Base-by-base conservation (phyloP, 2,888 invertebrate species). In the Netelia melanura region DNA sequence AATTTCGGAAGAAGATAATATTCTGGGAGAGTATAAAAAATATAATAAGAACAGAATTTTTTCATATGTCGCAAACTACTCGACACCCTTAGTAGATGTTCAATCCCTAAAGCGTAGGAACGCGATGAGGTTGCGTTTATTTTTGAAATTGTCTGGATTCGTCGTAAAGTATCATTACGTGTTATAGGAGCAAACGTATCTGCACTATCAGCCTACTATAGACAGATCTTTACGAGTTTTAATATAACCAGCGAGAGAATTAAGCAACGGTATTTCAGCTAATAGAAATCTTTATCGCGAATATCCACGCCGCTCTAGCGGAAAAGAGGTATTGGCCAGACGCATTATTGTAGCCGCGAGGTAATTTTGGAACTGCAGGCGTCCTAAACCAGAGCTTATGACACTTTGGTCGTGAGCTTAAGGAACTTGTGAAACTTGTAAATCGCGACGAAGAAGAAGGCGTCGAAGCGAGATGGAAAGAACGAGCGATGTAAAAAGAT, bases 331-430 rank as follows among this genome's bases (percentile, higher is more conserved):
- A 3, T 17, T 74, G 71, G 77, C 86, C 70, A 85, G 86, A 52
- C 56, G 64, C 83, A 70, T 83, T 84, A 85, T 81, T 74, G 68
- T 83, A 25, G 62, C 43, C 25, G 48, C 79, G 62, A 83, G 86
- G 70, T 89, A 91, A 91, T 91, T 90, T 89, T 88, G 87, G 90
- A 90, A 89, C 90, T 90, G 89, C 87, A 90, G 90, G 87, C 83
- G 87, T 88, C 85, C 80, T 86, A 86, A 88, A 86, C 87, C 81
- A 77, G 82, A 89, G 91, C 91, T 92, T 91, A 91, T 90, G 89
- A 90, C 90, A 89, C 90, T 88, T 88, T 62, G 64, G 30, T 70
- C 30, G 67, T 62, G 62, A 52, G 67, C 17, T 44, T 61, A 56
- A 58, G 62, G 75, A 80, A 23, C 56, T 81, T 67, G 25, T 5